Conservation (phyloP, 2,888 invertebrate genomes). For the Carpatolechia fugitivella region DNA sequence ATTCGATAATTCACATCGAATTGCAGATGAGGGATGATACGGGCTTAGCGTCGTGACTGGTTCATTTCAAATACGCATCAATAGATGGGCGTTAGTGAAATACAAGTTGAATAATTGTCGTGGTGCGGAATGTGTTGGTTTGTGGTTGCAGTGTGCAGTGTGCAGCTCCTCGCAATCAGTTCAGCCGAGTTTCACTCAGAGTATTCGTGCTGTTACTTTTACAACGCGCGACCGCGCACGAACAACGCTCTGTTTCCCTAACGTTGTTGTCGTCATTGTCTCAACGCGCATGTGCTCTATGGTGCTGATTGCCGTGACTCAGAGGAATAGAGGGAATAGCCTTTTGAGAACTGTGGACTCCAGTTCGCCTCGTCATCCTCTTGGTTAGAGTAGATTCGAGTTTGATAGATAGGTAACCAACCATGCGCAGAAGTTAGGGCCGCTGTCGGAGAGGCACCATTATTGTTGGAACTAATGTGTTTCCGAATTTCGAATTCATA, state of each 20-base stretch:
- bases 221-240: slow-evolving; percentile 76
- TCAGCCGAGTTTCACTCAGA: slow-evolving; percentile 75
- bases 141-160: slow-evolving; percentile 8
- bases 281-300: slow-evolving; percentile 25
- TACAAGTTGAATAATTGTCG: slow-evolving; percentile 46
- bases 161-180: slow-evolving; percentile 58
- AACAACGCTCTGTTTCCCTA: slow-evolving; percentile 76
- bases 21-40: slow-evolving; percentile 6
- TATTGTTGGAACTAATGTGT: too few relatives aligned
- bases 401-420: too few relatives aligned
- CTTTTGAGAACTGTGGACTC: too few relatives aligned
- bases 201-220: slow-evolving; percentile 78
- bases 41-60: slow-evolving; percentile 4
- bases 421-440: too few relatives aligned
- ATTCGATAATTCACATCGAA: slow-evolving; percentile 7
- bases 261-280: slow-evolving; percentile 56
- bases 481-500: too few relatives aligned
- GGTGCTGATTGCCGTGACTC: not conserved
- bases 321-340: not conserved
- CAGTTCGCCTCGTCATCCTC: too few relatives aligned
- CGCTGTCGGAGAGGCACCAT: too few relatives aligned
- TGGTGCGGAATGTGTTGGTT: slow-evolving; percentile 60
- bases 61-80: not conserved
- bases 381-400: too few relatives aligned
- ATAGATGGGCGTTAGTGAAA: slow-evolving; percentile 18